Conservation (phyloP, 1,140 invertebrate species). For the Papilio polytes region DNA sequence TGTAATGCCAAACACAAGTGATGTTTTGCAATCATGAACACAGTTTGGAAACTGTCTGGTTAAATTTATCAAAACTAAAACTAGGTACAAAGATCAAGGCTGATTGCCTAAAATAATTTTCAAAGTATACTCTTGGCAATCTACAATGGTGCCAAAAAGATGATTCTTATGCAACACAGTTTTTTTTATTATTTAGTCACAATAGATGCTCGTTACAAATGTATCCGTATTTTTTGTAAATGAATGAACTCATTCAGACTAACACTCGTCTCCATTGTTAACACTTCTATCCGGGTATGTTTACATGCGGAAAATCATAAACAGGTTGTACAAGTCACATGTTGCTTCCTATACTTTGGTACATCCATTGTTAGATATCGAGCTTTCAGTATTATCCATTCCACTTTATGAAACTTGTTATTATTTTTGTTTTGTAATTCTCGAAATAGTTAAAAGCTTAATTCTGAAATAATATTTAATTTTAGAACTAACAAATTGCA, state of each 20-base stretch:
- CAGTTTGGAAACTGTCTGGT: background rate
- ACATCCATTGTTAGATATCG: slow-evolving; percentile 50
- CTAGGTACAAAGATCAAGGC: background rate
- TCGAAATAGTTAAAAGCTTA: background rate
- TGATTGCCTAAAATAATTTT: slow-evolving; percentile 5
- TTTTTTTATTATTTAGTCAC: background rate
- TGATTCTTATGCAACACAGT: background rate
- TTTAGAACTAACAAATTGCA: background rate
- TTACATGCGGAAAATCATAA: slow-evolving; percentile 49
- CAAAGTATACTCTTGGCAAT: background rate
- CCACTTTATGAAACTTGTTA: background rate
- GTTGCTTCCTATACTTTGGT: slow-evolving; percentile 55
- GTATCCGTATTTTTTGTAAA: slow-evolving; percentile 17
- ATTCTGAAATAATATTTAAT: background rate
- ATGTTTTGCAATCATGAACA: slow-evolving; percentile 47
- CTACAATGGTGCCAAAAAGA: background rate
- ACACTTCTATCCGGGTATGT: slow-evolving; percentile 48
- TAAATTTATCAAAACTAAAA: background rate
- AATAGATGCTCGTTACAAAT: slow-evolving; percentile 8
- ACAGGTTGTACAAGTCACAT: slow-evolving; percentile 65
- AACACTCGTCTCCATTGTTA: slow-evolving; percentile 50
- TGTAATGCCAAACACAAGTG: slow-evolving; percentile 51
- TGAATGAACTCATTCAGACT: background rate
- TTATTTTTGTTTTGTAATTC: background rate
- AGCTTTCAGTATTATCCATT: background rate